Evolutionary conservation across 2,888 invertebrate genomes (phyloP), one percentile per base, ranked within the genome.

Genomic region (Maniola hyperantus): DNA sequence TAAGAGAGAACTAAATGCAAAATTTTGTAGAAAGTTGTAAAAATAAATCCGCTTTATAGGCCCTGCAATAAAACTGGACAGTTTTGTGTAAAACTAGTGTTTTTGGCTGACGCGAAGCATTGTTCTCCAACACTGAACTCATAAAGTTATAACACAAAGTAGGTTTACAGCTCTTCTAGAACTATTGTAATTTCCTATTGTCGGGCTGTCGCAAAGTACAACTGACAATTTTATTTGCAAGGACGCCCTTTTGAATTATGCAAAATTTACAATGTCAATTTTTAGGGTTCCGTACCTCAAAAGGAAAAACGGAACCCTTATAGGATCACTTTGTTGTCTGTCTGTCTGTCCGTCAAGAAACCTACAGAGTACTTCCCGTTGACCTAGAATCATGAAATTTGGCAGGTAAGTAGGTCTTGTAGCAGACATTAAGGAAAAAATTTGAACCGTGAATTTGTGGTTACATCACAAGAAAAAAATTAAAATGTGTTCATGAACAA

Each of bases 11-110:
- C 2, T 11, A 42, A 42, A 20, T 42, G 11, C 13, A 36, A 54
- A 54, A 18, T 54, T 42, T 54, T 42, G 39, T 42, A 42, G 39
- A 13, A 57, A 57, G 42, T 42, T 11, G 39, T 36, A 54, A 54
- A 54, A 34, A 39, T 39, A 18, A 6, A 39, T 42, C 18, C 2
- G 20, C 13, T 57, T 57, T 42, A 57, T 57, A 42, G 20, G 5
- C 6, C 13, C 18, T 42, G 57, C 57, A 13, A 57, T 57, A 57
- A 57, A 57, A 42, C 57, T 18, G 20, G 42, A 57, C 57, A 57
- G 42, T 57, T 55, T 20, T 42, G 39, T 15, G 18, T 2, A 39
- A 13, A 20, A 42, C 20, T 39, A 57, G 18, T 15, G 57, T 57
- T 39, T 26, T 42, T 26, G 57, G 20, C 11, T 34, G 26, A 34